A percentile compares a stretch with the other conserved stretches of the same genome.
Conservation (phyloP, 2,797 vertebrate species). For the Propithecus perrieri region DNA sequence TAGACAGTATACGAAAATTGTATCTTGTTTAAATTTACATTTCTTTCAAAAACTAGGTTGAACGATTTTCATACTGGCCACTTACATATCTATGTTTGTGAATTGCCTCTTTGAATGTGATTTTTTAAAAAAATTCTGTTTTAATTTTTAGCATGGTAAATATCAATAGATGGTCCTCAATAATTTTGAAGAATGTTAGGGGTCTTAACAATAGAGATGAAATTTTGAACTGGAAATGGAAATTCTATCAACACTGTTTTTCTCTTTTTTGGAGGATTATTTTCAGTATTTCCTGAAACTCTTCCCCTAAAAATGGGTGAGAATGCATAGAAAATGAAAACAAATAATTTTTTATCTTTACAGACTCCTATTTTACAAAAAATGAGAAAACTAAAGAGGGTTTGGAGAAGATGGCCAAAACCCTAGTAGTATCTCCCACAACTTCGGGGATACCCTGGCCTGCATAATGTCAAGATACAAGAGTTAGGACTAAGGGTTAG, state of each 20-base stretch:
- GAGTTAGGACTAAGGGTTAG: not conserved
- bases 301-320: not conserved
- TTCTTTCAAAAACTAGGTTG: conserved; percentile 10
- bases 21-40: not conserved
- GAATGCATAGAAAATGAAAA: not conserved
- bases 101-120: not conserved
- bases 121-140: not conserved
- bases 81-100: not conserved
- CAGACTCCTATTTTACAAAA: not conserved
- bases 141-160: not conserved
- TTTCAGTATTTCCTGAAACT: not conserved
- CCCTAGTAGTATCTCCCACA: not conserved
- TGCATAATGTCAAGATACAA: not conserved
- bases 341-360: not conserved
- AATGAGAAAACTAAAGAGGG: not conserved
- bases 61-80: not conserved
- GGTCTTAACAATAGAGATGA: not conserved
- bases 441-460: not conserved
- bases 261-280: not conserved
- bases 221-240: not conserved
- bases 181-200: not conserved
- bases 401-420: not conserved
- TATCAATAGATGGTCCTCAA: not conserved
- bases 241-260: not conserved
- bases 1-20: not conserved